Evolutionary conservation across 1,140 invertebrate species (phyloP).

Genomic region (Littorina saxatilis): DNA sequence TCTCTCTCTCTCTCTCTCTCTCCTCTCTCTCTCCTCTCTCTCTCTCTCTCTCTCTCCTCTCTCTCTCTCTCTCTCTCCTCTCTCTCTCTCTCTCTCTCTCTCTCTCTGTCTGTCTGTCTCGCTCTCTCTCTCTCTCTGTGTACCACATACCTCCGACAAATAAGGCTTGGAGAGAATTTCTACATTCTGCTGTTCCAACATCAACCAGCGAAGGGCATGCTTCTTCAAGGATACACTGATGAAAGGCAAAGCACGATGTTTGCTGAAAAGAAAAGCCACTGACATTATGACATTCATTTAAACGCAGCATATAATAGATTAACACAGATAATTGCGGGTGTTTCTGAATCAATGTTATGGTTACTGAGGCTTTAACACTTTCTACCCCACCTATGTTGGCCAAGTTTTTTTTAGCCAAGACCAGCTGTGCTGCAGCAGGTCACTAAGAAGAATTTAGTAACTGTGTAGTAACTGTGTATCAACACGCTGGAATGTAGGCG

Average conservation of each 20-base stretch:
- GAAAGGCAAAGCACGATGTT: constrained; percentile 1
- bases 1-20: too few relatives aligned
- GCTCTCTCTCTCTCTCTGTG: too few relatives aligned
- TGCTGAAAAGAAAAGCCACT: neutral
- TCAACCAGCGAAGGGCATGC: constrained; percentile 23
- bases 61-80: neutral
- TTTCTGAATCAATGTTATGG: neutral
- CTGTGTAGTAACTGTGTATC: too few relatives aligned
- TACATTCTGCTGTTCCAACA: constrained; percentile 29
- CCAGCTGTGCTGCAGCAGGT: too few relatives aligned
- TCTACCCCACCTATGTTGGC: too few relatives aligned
- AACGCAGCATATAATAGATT: neutral
- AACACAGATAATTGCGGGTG: too few relatives aligned
- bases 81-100: neutral
- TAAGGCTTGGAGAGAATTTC: constrained; percentile 30
- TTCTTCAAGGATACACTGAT: constrained; percentile 24
- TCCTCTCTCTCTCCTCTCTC: too few relatives aligned
- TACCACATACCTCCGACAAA: constrained; percentile 23
- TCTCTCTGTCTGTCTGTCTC: too few relatives aligned
- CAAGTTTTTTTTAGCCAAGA: too few relatives aligned
- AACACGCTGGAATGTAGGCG: too few relatives aligned
- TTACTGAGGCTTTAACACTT: too few relatives aligned
- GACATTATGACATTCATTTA: neutral
- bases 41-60: neutral
- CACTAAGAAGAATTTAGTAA: too few relatives aligned